phyloP scores from a whole-genome alignment of 2,113 vertebrate species.

The Pycnonotus jocosus region DNA sequence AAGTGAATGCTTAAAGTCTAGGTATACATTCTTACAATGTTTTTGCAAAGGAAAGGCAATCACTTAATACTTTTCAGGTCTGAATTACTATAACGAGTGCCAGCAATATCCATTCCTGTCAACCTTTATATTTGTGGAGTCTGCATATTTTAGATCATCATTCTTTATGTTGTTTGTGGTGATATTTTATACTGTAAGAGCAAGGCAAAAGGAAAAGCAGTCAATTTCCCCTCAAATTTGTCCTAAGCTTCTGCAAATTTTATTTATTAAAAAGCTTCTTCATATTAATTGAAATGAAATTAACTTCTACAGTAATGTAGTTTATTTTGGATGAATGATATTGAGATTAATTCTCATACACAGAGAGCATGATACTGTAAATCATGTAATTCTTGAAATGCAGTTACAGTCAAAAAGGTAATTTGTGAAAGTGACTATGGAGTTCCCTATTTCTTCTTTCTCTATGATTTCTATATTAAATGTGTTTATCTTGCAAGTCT shows the following conservation, averaged over 20 bases:
- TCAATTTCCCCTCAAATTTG: neutral
- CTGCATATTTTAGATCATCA: neutral
- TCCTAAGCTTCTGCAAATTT: neutral
- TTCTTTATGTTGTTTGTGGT: neutral
- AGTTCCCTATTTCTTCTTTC: neutral
- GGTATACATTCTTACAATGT: neutral
- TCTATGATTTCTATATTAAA: neutral
- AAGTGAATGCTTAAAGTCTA: neutral
- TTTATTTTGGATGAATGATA: neutral
- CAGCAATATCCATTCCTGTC: neutral
- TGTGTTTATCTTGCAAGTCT: neutral
- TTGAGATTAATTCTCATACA: neutral
- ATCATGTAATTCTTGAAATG: neutral
- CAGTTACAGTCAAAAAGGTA: neutral
- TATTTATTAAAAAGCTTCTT: neutral
- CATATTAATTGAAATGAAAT: neutral
- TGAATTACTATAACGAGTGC: neutral
- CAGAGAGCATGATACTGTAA: neutral
- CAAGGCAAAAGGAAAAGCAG: neutral
- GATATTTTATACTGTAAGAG: neutral
- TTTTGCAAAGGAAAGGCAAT: neutral
- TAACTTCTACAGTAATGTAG: neutral
- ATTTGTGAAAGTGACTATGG: neutral
- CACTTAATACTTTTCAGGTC: neutral
- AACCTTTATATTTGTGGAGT: neutral